phyloP scores from a whole-genome alignment of 2,888 invertebrate genomes.

The Coelopa pilipes region DNA sequence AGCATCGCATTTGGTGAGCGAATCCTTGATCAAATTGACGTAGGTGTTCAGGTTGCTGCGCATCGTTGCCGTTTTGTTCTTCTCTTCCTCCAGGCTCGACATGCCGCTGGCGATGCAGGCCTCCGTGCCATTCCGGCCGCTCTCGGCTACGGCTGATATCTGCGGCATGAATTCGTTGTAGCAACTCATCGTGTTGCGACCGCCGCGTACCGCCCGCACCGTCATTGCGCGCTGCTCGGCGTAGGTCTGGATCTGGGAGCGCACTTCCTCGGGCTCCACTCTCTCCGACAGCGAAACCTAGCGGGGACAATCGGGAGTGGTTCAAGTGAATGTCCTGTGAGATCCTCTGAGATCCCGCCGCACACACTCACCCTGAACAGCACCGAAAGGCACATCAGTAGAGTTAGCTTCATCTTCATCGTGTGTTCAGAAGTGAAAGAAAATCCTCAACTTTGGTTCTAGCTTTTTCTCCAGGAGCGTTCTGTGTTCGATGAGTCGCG shows the following conservation, averaged over 20 bases:
- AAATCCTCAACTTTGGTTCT: too few relatives aligned
- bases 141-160: slow-evolving; percentile 40
- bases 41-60: slow-evolving; percentile 36
- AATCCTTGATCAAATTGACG: slow-evolving; percentile 38
- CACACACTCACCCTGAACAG: too few relatives aligned
- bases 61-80: slow-evolving; percentile 36
- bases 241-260: slow-evolving; percentile 42
- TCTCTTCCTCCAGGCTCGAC: slow-evolving; percentile 35
- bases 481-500: too few relatives aligned
- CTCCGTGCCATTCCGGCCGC: slow-evolving; percentile 41
- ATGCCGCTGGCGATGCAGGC: slow-evolving; percentile 36
- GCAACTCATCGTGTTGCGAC: slow-evolving; percentile 38
- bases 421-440: too few relatives aligned
- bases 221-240: slow-evolving; percentile 38
- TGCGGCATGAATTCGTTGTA: slow-evolving; percentile 46
- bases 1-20: slow-evolving; percentile 23
- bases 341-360: too few relatives aligned
- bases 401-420: too few relatives aligned
- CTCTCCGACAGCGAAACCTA: slow-evolving; percentile 30
- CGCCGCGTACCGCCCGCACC: slow-evolving; percentile 42
- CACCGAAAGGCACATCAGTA: too few relatives aligned
- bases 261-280: slow-evolving; percentile 40
- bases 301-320: too few relatives aligned
- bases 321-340: too few relatives aligned
- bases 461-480: too few relatives aligned